Evolutionary conservation across 2,888 invertebrate genomes (phyloP).

Genomic region (Cerastoderma edule): DNA sequence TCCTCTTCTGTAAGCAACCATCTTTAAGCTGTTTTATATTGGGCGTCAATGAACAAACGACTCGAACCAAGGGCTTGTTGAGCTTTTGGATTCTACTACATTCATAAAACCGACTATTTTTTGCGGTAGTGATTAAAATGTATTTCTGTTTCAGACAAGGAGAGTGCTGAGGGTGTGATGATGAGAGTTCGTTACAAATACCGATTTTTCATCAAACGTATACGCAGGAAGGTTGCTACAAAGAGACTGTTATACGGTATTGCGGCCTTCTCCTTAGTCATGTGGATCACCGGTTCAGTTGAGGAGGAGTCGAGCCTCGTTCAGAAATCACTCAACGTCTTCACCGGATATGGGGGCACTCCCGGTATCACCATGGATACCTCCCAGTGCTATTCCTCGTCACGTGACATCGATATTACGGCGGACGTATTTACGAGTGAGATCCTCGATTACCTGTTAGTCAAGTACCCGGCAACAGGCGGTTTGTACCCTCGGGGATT

Average conservation of each 20-base stretch:
- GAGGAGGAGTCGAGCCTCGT: conserved; percentile 15
- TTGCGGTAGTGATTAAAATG: too few species aligned
- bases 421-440: conserved; percentile 16
- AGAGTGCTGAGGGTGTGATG: too few species aligned
- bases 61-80: too few species aligned
- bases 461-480: conserved; percentile 10
- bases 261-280: not conserved
- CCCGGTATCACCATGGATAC: not conserved
- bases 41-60: too few species aligned
- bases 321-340: conserved; percentile 7
- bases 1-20: too few species aligned
- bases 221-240: not conserved
- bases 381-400: conserved; percentile 5
- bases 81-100: too few species aligned
- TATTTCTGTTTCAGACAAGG: too few species aligned
- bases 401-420: conserved; percentile 1
- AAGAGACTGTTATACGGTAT: conserved; percentile 8
- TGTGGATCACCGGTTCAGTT: conserved; percentile 6
- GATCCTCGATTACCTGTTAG: conserved; percentile 10
- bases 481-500: conserved; percentile 7
- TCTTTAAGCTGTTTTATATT: too few species aligned
- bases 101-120: too few species aligned
- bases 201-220: not conserved
- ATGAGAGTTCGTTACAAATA: too few species aligned
- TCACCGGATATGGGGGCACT: conserved; percentile 10